These are phyloP conservation scores for Sebastes kiyomatsui DNA, from an alignment of 2,797 vertebrate species.

Conservation along the genomic window DNA sequence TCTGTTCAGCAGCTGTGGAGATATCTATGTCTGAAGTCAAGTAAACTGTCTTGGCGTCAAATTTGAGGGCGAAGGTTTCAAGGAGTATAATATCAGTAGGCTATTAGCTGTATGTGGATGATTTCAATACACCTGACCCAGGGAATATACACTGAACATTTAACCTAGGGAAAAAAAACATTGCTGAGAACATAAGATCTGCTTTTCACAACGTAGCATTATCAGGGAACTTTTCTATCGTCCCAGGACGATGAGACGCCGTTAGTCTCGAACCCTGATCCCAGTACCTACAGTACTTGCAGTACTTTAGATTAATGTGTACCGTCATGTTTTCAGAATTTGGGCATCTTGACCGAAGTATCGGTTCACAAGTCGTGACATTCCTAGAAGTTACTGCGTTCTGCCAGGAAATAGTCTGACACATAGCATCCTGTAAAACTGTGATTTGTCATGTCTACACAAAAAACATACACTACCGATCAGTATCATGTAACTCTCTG, in stretches of 20 bases:
- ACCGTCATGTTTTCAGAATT: too few relatives aligned
- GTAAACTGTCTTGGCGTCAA: not conserved
- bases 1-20: not conserved
- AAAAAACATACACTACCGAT: not conserved
- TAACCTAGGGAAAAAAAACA: not conserved
- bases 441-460: not conserved
- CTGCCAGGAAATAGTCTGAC: not conserved
- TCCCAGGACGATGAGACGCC: too few relatives aligned
- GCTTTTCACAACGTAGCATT: too few relatives aligned
- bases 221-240: too few relatives aligned
- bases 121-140: not conserved
- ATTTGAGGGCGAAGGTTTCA: not conserved
- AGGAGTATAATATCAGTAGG: not conserved
- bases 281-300: too few relatives aligned
- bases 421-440: not conserved
- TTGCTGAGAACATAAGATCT: too few relatives aligned
- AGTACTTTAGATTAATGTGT: too few relatives aligned
- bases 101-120: not conserved
- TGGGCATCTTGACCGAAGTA: too few relatives aligned
- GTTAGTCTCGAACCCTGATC: too few relatives aligned
- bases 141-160: not conserved
- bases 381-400: not conserved
- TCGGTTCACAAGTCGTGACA: too few relatives aligned
- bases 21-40: not conserved
- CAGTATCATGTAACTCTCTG: not conserved